phyloP scores from a whole-genome alignment of 92 coral and sea anemone species.

The Ricordea florida region DNA sequence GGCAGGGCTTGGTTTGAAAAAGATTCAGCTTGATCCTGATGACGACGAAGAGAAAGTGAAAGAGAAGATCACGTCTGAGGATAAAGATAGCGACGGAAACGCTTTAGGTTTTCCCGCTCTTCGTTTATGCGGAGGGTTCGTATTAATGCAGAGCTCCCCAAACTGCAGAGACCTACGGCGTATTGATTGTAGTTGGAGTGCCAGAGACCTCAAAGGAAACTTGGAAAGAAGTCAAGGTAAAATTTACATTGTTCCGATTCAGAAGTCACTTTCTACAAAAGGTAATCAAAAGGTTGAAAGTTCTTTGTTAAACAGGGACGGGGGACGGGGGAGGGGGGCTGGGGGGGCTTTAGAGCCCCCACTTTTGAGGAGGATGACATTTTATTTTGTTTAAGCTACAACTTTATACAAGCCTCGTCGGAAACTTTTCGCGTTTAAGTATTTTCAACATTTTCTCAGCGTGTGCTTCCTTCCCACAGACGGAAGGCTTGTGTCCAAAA shows the following conservation, averaged over 20 bases:
- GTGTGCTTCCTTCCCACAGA: too few species aligned
- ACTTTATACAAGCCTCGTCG: too few species aligned
- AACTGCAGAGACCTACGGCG: conserved; percentile 47
- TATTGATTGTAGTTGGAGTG: conserved; percentile 46
- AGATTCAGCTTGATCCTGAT: conserved; percentile 57
- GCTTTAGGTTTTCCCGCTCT: conserved; percentile 59
- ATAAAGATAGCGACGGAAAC: conserved; percentile 17
- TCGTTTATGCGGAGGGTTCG: conserved; percentile 56
- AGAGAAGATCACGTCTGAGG: conserved; percentile 51
- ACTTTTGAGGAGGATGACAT: too few species aligned
- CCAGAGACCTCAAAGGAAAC: conserved; percentile 35
- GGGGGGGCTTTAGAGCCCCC: too few species aligned
- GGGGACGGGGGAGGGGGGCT: too few species aligned
- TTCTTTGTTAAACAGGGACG: too few species aligned
- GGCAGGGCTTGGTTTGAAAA: conserved; percentile 67
- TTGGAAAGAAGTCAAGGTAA: conserved; percentile 48
- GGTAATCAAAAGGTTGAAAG: too few species aligned
- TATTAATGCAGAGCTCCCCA: conserved; percentile 44
- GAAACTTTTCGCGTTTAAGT: too few species aligned
- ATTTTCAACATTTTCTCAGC: too few species aligned
- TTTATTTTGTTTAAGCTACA: too few species aligned
- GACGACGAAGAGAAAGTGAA: conserved; percentile 62
- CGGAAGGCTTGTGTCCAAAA: too few species aligned
- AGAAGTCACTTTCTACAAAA: conserved; percentile 41
- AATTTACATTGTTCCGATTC: conserved; percentile 29